Conservation (phyloP, 1,140 invertebrate species). For the Triops cancriformis region DNA sequence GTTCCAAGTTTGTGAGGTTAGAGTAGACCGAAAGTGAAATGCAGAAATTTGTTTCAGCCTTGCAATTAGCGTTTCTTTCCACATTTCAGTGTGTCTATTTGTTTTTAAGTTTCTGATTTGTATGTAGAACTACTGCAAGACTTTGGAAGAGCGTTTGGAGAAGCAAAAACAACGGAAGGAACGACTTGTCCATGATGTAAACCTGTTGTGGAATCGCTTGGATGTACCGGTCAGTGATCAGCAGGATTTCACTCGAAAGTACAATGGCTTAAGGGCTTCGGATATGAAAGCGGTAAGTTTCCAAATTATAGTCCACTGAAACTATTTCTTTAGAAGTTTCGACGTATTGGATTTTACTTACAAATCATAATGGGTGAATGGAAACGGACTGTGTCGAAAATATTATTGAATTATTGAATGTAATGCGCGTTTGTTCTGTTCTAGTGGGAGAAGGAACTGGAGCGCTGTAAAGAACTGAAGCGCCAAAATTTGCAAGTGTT, state of each 20-base stretch:
- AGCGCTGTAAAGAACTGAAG: conserved; percentile 52
- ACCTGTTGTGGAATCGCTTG: neutral
- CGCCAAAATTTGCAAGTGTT: conserved; percentile 58
- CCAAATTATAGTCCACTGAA: conserved; percentile 42
- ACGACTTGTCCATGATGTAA: neutral
- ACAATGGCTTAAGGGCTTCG: neutral
- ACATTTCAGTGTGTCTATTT: neutral
- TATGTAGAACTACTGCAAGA: neutral
- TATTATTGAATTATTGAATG: neutral
- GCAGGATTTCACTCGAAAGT: neutral
- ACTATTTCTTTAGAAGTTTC: conserved; percentile 44
- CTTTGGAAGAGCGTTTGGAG: neutral
- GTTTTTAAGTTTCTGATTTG: neutral
- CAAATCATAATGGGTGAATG: neutral
- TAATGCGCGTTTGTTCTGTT: no score
- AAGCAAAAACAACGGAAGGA: neutral
- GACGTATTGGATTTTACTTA: conserved; percentile 45
- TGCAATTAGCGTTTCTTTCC: neutral
- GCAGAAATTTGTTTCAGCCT: no score
- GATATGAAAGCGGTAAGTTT: conserved; percentile 14
- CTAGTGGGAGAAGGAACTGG: conserved; percentile 48
- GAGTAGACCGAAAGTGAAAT: no score
- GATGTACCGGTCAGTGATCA: neutral
- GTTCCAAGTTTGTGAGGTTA: no score
- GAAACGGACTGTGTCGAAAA: neutral